Evolutionary conservation across 2,797 vertebrate species (phyloP).

Genomic region (Gila robusta): DNA sequence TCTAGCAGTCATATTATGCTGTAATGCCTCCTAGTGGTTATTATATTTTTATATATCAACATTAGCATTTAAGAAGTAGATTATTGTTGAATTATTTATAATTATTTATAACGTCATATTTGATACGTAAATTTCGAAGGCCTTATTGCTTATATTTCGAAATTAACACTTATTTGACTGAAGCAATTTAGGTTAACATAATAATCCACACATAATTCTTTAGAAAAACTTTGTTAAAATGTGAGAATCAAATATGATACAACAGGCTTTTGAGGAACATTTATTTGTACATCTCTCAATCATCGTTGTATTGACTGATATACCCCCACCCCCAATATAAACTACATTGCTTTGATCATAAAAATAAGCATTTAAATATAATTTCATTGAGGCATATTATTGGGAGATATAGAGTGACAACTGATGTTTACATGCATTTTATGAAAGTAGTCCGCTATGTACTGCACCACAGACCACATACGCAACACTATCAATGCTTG

Average conservation of each 20-base stretch:
- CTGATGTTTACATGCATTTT: not conserved
- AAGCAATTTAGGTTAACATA: not conserved
- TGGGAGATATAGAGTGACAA: not conserved
- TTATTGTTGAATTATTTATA: not conserved
- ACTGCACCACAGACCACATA: not conserved
- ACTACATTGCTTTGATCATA: no score
- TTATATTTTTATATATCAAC: not conserved
- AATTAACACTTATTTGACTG: not conserved
- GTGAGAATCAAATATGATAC: not conserved
- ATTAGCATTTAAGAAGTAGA: not conserved
- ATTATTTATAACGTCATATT: not conserved
- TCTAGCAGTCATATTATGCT: not conserved
- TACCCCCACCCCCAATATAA: no score
- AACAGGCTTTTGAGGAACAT: not conserved
- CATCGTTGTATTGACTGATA: not conserved
- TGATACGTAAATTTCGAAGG: not conserved
- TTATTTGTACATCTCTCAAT: not conserved
- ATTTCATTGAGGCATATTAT: not conserved
- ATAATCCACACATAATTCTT: not conserved
- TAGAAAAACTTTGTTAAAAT: not conserved
- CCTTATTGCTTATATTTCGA: not conserved
- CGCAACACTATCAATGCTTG: not conserved
- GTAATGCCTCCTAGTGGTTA: constrained; percentile 31
- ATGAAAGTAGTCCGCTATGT: not conserved
- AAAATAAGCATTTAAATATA: not conserved